Evolutionary conservation across 2,888 invertebrate genomes (phyloP).

Genomic region (Phyto melanocephala): DNA sequence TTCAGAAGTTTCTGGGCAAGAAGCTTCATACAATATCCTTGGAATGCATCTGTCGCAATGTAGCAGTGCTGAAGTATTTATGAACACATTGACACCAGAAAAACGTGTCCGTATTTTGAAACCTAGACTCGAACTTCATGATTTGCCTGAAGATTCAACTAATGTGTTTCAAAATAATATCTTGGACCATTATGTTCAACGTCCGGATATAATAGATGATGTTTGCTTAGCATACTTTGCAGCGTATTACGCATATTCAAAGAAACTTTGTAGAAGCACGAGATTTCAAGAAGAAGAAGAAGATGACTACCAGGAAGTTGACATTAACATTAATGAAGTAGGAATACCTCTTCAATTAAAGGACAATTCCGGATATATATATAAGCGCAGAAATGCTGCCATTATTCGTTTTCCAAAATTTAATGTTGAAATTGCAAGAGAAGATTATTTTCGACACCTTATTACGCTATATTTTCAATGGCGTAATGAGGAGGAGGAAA

Average conservation of each 20-base stretch:
- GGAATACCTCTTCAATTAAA: not conserved
- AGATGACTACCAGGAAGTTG: too few relatives aligned
- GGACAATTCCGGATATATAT: not conserved
- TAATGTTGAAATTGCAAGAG: not conserved
- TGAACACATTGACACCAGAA: conserved; percentile 21
- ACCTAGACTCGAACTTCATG: not conserved
- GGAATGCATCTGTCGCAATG: conserved; percentile 31
- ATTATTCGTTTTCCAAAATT: conserved; percentile 7
- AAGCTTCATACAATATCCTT: too few relatives aligned
- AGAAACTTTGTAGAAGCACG: not conserved
- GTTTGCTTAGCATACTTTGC: conserved; percentile 33
- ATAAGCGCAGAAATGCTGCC: not conserved
- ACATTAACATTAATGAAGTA: not conserved
- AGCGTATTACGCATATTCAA: not conserved
- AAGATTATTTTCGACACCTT: not conserved
- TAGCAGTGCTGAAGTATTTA: conserved; percentile 31
- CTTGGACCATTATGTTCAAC: conserved; percentile 14
- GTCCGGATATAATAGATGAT: conserved; percentile 6
- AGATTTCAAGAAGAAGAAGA: not conserved
- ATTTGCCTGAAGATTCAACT: not conserved
- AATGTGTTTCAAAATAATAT: not conserved
- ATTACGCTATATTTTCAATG: not conserved
- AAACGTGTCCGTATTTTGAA: conserved; percentile 7
- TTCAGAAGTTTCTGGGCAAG: too few relatives aligned
- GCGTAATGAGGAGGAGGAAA: not conserved